Base-by-base conservation (phyloP, 2,888 invertebrate genomes). In the Idaea straminata region DNA sequence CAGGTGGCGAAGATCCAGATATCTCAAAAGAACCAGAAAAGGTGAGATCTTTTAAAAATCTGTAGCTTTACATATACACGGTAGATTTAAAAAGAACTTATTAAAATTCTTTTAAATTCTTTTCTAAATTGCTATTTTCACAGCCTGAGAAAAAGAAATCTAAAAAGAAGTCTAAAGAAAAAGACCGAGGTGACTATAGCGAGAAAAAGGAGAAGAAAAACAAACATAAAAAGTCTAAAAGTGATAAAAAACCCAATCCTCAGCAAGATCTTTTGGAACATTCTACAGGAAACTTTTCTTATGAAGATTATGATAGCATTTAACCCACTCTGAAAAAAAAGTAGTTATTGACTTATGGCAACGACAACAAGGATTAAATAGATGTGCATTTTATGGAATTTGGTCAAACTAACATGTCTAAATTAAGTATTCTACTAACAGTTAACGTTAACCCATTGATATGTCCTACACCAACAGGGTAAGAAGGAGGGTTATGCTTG, bases 201-300 rank as follows among this genome's bases (percentile, higher is more conserved):
- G 93, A 93, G 2, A 93, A 91, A 5, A 94, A 94, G 71, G 94
- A 94, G 36, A 94, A 93, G 72, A 94, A 93, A 74, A 91, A 94
- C 61, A 94, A 94, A 76, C 93, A 94, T 62, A 94, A 94, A 79
- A 94, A 86, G 78, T 80, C 86, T 5, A 90, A 88, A 72, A 83
- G 83, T 66, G 91, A 91, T 34, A 88, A 86, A 67, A 78, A 81
- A 93, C 93, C 68, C 71, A 93, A 74, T 81, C 93, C 85, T 79
- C 94, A 84, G 83, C 93, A 74, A 78, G 90, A 84, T 67, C 82
- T 83, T 82, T 92, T 83, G 90, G 95, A 78, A 5, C 83, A 86
- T 0, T 76, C 83, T 0, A 72, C 79, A 0, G 71, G 73, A 0
- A 80, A 81, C 1, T 86, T 86, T 63, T 80, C 85, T 69, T 87